Base-by-base conservation (phyloP, 64 coral and sea anemone species). In the Pocillopora damicornis region DNA sequence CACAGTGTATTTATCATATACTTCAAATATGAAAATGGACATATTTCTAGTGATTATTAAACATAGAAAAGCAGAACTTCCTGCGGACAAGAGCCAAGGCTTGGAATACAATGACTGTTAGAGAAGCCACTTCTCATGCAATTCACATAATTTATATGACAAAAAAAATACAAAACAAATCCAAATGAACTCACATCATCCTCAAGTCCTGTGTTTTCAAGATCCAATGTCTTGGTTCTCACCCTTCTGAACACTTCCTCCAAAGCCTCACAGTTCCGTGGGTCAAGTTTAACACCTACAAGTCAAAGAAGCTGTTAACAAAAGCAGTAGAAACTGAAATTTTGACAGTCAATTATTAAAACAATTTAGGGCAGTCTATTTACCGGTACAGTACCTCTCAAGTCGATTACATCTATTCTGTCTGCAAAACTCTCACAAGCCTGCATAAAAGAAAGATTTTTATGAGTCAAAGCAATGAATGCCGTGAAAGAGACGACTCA, bases 171-270 rank as follows among this genome's bases (percentile, higher is more conserved):
- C 14, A 45, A 30, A 51, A 4, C 42, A 51, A 51, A 51, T 9
- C 12, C 8, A 69, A 4, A 12, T 14, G 2, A 37, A 80, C 89
- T 87, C 82, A 99, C 97, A 58, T 99, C 97, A 93, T 99, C 97
- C 51, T 99, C 97, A 62, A 99, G 79, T 86, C 75, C 92, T 72
- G 97, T 99, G 88, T 95, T 99, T 78, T 99, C 97, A 66, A 99
- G 85, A 71, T 99, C 97, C 23, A 99, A 79, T 15, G 93, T 99
- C 25, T 93, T 92, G 15, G 93, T 90, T 88, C 93, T 89, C 25
- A 99, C 93, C 83, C 90, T 90, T 66, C 91, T 92, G 60, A 99
- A 89, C 0, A 99, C 84, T 75, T 99, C 97, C 60, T 99, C 97
- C 56, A 99, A 59, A 71, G 97, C 84, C 59, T 99, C 97, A 77